Conservation (phyloP, 2,888 invertebrate genomes). For the Deilephila elpenor region DNA sequence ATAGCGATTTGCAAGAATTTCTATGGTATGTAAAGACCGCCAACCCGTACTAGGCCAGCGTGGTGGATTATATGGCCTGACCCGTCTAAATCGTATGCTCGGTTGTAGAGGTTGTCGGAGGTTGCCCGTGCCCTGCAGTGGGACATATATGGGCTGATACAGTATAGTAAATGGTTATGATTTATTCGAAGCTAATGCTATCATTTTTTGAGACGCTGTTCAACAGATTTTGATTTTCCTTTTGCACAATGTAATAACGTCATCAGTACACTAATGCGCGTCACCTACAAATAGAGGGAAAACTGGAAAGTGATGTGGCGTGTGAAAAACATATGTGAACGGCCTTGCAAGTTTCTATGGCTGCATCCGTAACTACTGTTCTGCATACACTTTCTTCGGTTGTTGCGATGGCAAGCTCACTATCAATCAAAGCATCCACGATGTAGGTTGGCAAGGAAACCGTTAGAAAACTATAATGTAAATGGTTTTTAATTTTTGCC, state of each 20-base stretch:
- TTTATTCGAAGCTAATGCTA: background rate
- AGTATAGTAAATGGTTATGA: no score
- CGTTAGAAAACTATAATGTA: no score
- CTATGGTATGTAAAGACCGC: no score
- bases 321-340: slow-evolving; percentile 75
- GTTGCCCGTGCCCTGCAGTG: no score
- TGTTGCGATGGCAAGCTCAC: background rate
- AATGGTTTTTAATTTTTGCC: no score
- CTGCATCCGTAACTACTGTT: background rate
- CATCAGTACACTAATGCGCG: background rate
- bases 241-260: background rate
- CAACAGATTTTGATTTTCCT: background rate
- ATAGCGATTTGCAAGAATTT: no score
- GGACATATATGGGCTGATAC: no score
- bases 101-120: no score
- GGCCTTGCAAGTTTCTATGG: slow-evolving; percentile 65
- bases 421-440: background rate
- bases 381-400: background rate
- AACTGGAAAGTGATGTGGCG: slow-evolving; percentile 72
- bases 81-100: no score
- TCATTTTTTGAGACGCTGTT: background rate
- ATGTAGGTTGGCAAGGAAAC: background rate
- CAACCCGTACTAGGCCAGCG: no score
- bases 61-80: no score
- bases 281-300: slow-evolving; percentile 70